Evolutionary conservation across 2,797 vertebrate genomes (phyloP).

Genomic region (Enteromius trimaculatus): DNA sequence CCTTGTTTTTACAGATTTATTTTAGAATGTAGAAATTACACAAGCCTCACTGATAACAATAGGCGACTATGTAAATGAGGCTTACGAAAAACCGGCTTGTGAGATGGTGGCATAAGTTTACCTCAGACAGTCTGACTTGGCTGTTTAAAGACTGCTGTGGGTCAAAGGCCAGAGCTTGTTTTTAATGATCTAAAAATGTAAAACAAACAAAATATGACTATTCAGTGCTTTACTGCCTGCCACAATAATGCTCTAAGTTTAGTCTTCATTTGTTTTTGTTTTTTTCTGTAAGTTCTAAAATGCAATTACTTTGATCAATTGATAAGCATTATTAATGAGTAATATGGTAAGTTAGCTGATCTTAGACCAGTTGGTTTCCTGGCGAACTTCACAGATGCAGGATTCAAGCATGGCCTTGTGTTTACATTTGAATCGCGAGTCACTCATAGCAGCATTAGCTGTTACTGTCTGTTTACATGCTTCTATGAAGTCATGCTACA

Average conservation of each 20-base stretch:
- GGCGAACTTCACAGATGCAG: neutral
- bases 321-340: neutral
- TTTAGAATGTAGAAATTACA: neutral
- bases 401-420: neutral
- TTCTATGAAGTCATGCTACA: neutral
- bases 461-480: neutral
- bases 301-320: neutral
- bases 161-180: neutral
- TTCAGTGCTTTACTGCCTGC: neutral
- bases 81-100: neutral
- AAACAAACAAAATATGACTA: neutral
- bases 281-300: neutral
- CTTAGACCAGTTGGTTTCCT: neutral
- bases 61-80: neutral
- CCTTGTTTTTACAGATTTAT: neutral
- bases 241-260: neutral
- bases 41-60: neutral
- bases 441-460: neutral
- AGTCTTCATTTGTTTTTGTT: neutral
- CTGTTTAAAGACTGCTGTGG: neutral
- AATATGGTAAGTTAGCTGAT: neutral
- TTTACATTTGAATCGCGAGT: constrained; percentile 14
- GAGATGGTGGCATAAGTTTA: neutral
- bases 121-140: neutral
- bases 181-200: neutral